phyloP scores from a whole-genome alignment of 2,888 invertebrate genomes.

The Parelbella ahira region DNA sequence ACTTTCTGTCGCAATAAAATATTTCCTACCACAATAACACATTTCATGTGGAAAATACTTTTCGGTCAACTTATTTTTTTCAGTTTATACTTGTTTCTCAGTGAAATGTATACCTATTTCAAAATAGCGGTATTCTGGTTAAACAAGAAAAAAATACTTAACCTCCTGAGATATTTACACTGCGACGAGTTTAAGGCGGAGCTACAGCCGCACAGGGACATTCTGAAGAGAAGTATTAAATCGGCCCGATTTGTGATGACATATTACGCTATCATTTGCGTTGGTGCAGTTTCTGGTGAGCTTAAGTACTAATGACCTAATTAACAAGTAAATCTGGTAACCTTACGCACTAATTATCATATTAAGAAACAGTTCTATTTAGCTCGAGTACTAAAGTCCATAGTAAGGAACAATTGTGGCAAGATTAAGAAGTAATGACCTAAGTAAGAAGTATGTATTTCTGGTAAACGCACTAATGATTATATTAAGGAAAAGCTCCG shows the following conservation, averaged over 20 bases:
- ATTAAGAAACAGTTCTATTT: too few species aligned
- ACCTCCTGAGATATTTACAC: conserved; percentile 57
- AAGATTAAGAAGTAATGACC: too few species aligned
- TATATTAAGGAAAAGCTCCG: too few species aligned
- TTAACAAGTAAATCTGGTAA: too few species aligned
- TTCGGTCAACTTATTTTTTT: conserved; percentile 7
- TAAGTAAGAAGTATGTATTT: too few species aligned
- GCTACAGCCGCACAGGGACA: conserved; percentile 58
- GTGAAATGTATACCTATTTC: conserved; percentile 75
- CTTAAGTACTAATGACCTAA: too few species aligned
- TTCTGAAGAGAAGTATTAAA: conserved; percentile 60
- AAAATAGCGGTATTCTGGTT: conserved; percentile 70
- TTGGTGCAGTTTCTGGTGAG: conserved; percentile 70
- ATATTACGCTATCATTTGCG: conserved; percentile 67
- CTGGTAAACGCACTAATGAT: too few species aligned
- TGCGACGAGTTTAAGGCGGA: conserved; percentile 63
- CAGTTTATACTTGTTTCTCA: conserved; percentile 72
- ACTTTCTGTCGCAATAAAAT: not conserved
- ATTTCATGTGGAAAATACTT: too few species aligned
- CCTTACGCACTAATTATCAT: too few species aligned
- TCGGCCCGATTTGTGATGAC: conserved; percentile 67
- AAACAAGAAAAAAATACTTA: conserved; percentile 61
- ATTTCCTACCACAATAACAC: too few species aligned
- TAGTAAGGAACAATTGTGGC: too few species aligned
- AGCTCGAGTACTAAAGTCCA: too few species aligned